These are phyloP conservation scores for Drosophila birchii DNA, from an alignment of 2,888 invertebrate genomes.

Conservation along the genomic window DNA sequence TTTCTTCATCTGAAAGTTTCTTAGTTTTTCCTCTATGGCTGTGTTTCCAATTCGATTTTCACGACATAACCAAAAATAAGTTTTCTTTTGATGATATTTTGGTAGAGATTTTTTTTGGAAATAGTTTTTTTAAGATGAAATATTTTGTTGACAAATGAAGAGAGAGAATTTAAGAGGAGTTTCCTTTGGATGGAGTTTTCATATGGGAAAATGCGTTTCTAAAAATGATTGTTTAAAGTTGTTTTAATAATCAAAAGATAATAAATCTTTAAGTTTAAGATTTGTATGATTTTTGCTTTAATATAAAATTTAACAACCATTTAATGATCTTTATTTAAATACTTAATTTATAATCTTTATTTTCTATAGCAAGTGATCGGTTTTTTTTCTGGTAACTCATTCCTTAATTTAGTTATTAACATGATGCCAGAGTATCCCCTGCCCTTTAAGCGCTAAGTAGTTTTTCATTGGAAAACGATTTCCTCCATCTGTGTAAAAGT, in stretches of 20 bases:
- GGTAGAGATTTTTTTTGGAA: background rate
- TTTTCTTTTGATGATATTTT: slow-evolving; percentile 21
- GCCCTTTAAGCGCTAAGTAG: slow-evolving; percentile 55
- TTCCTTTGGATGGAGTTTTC: background rate
- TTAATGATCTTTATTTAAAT: too few species aligned
- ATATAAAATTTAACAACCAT: background rate
- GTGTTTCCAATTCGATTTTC: slow-evolving; percentile 27
- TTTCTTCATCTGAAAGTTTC: slow-evolving; percentile 50
- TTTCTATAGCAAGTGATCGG: background rate
- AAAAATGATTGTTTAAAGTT: background rate
- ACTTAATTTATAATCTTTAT: background rate
- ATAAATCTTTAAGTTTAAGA: background rate
- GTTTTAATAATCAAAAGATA: background rate
- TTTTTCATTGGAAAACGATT: slow-evolving; percentile 70
- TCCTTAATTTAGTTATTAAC: slow-evolving; percentile 59
- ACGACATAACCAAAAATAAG: slow-evolving; percentile 22
- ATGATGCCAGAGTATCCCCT: slow-evolving; percentile 10
- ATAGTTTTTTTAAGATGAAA: background rate
- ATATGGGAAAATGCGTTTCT: too few species aligned
- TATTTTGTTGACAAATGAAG: slow-evolving; percentile 6
- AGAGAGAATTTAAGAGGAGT: background rate
- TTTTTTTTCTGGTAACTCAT: slow-evolving; percentile 24
- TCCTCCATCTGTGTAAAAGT: slow-evolving; percentile 49
- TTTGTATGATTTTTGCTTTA: background rate
- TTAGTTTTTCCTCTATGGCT: slow-evolving; percentile 19